Base-by-base conservation (phyloP, 2,113 vertebrate genomes). In the Anoplopoma fimbria region DNA sequence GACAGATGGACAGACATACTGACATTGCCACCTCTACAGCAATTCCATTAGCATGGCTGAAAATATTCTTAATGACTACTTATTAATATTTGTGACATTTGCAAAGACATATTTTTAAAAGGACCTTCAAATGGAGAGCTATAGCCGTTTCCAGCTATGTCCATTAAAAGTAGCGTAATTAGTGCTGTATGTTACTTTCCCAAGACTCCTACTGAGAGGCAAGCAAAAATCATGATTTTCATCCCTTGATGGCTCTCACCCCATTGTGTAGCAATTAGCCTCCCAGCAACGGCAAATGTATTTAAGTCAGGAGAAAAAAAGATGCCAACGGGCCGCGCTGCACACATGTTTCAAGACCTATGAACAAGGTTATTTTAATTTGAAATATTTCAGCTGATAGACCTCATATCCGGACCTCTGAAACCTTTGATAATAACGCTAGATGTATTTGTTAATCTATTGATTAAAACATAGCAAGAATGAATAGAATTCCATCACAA, bases 331-430 rank as follows among this genome's bases (percentile, higher is more conserved):
- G 3, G 19, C 10, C 2, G 4, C 27, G 14, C 4, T 71, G n/a
- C 33, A 27, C 25, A 33, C 10, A 8, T n/a, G 12, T 49, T 31
- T 45, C 2, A 73, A 72, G 55, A 23, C 27, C 14, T 73, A 63
- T 74, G n/a, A 75, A 33, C 23, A 21, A 36, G 23, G 23, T 40
- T 65, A 12, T 69, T 81, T 40, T 40, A 31, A 68, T 61, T 45
- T 29, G 10, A 57, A 77, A 55, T 70, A 51, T 73, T 51, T 42
- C 34, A 12, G 14, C 6, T 12, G 49, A 4, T 36, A 25, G 15
- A 45, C 14, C 3, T 53, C 15, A 17, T 51, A 15, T 31, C 72
- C n/a, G 40, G 27, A 60, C 38, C n/a, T 33, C 47, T 9, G 14
- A 34, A 42, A 14, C n/a, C 21, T n/a, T 29, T 31, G 29, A 38